Evolutionary conservation across 1,140 invertebrate genomes (phyloP), one percentile per base, ranked within the genome.

Genomic region (Conus ventricosus): DNA sequence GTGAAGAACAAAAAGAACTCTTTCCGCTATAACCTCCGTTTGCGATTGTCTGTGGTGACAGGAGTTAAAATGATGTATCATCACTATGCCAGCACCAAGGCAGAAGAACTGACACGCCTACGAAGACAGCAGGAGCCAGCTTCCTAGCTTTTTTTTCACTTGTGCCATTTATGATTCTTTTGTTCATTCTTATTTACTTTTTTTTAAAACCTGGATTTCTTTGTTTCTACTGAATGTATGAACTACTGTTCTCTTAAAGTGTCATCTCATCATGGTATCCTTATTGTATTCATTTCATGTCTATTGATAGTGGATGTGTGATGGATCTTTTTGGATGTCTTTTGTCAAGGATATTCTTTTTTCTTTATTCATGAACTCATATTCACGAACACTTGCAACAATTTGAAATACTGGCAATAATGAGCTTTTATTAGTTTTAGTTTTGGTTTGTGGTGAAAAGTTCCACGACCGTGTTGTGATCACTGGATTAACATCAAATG

Each of bases 11-110:
- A 94, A 89, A 93, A 93, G 80, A 94, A 94, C 88, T 94, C 93
- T 3, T 94, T 94, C 81, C 87, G 93, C 20, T 94, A 94, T 84
- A 94, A 94, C 86, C 90, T 94, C 71, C 83, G 94, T 53, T 87
- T 94, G 57, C 82, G 93, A 63, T 88, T 94, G 51, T 94, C 94
- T 39, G 93, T 93, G 53, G 94, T 94, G 39, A 94, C 94, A 13
- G 94, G 94, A 13, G 93, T 94, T 6, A 94, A 94, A 90, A 94
- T 94, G 94, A 94, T 94, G 94, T 94, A 94, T 88, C 94, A 94
- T 89, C 94, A 94, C 89, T 94, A 94, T 88, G 93, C 93, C 23
- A 94, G 93, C 91, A 94, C 93, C 10, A 94, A 94, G 90, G 93
- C 94, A 2, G 94, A 94, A 39, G 94, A 94, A 88, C 86, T 94